These are phyloP conservation scores for Semnornis frantzii DNA, from an alignment of 2,113 vertebrate species.

Conservation along the genomic window DNA sequence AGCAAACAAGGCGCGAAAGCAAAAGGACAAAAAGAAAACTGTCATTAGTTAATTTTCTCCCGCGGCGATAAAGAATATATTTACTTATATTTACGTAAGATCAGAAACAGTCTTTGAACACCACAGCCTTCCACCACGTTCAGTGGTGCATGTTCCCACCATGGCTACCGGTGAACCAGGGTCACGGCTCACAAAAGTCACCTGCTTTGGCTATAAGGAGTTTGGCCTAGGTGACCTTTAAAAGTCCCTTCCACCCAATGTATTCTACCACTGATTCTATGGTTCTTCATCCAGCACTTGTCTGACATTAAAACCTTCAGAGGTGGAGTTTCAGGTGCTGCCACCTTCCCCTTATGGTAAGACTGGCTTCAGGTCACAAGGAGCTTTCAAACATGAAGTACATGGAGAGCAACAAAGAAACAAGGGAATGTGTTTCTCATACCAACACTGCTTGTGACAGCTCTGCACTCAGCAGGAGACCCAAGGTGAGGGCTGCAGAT, in stretches of 20 bases:
- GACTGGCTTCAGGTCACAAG: background rate
- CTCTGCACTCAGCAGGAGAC: background rate
- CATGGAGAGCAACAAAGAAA: background rate
- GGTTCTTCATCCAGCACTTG: background rate
- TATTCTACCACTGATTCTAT: too few relatives aligned
- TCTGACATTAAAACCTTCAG: background rate
- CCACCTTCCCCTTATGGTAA: background rate
- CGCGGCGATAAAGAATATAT: slow-evolving; percentile 11
- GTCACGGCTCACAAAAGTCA: slow-evolving; percentile 36
- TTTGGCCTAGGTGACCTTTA: too few relatives aligned
- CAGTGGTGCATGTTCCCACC: background rate
- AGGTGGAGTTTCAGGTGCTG: background rate
- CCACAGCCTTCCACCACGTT: slow-evolving; percentile 39
- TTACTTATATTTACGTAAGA: slow-evolving; percentile 18
- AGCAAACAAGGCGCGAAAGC: slow-evolving; percentile 85
- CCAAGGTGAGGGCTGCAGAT: background rate
- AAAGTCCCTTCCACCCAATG: too few relatives aligned
- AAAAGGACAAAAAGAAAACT: slow-evolving; percentile 94
- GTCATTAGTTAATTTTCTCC: slow-evolving; percentile 91
- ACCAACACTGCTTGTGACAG: background rate
- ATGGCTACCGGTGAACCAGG: background rate
- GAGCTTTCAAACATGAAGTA: background rate
- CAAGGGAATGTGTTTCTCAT: background rate
- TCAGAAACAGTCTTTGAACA: slow-evolving; percentile 64
- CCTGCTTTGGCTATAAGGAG: background rate